Percentiles rank a stretch among this genome's conserved stretches.
Conservation (phyloP, 1,140 invertebrate genomes). For the Calycopis cecrops region DNA sequence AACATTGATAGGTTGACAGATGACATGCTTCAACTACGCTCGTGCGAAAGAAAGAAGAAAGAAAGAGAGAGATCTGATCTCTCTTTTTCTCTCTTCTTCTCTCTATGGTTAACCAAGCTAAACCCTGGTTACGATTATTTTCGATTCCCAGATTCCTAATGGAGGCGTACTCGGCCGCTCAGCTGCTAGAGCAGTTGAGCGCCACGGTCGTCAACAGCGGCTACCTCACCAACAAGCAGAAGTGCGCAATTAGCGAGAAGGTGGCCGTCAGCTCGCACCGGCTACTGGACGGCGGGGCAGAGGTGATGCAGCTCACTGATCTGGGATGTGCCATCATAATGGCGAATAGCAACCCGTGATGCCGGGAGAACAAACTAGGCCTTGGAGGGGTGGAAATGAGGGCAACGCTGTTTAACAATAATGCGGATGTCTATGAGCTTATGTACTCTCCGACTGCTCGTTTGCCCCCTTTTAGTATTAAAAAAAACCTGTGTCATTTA, state of each 20-base stretch:
- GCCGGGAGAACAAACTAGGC: not conserved
- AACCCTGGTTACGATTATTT: not conserved
- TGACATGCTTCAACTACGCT: too few species aligned
- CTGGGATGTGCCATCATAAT: conserved; percentile 87
- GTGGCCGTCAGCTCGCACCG: conserved; percentile 88
- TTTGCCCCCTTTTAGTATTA: too few species aligned
- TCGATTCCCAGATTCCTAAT: conserved; percentile 59
- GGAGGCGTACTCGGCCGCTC: conserved; percentile 92
- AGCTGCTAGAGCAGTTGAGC: conserved; percentile 90
- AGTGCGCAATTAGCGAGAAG: conserved; percentile 88
- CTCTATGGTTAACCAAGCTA: too few species aligned
- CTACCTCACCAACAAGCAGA: conserved; percentile 86
- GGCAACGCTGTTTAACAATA: too few species aligned
- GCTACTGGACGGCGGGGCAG: conserved; percentile 93
- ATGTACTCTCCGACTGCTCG: too few species aligned
- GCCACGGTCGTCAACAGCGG: conserved; percentile 82
- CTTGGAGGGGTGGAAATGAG: too few species aligned
- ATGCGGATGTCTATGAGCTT: too few species aligned
- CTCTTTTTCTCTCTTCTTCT: too few species aligned
- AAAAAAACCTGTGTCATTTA: too few species aligned
- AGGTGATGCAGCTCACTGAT: conserved; percentile 94
- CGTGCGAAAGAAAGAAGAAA: too few species aligned
- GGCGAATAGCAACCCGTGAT: conserved; percentile 67
- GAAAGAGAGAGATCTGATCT: too few species aligned
- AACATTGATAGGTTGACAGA: too few species aligned